Evolutionary conservation across 2,113 vertebrate species (phyloP), one percentile per base, ranked within the genome.

Genomic region (Daphoenositta chrysoptera): DNA sequence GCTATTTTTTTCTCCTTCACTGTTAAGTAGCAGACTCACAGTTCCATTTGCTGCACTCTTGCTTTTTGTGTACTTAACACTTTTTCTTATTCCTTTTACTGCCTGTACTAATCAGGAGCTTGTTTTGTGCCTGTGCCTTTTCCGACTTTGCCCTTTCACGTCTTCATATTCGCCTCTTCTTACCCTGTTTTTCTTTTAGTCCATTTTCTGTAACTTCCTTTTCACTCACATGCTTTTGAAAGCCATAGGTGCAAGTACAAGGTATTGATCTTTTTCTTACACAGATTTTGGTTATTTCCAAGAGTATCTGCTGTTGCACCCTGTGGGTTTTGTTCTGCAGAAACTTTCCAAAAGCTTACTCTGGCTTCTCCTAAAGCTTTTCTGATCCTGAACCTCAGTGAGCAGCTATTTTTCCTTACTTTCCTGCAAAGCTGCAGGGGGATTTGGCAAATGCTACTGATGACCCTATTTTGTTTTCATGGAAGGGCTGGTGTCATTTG

Each of bases 31-130:
- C 86, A 95, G 87, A 91, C 76, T 93, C 94, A 53, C 30, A 64
- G 87, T 83, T 96, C 92, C 94, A 97, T 97, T 97, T 97, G 88
- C 95, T 87, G 84, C 61, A 85, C 89, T 96, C 83, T 64, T 71
- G 81, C 93, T 96, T 97, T 95, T 95, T 91, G 86, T 93, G 95
- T 91, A 91, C 94, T 95, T 97, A 87, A 96, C 94, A 92, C 90
- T 87, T 89, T 65, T 79, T 77, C 86, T 88, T 92, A 91, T 33
- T 91, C 91, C 89, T 93, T 86, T 95, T 83, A 86, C 82, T 88
- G 81, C 76, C 90, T 87, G 94, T 91, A 73, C 86, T 97, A 96
- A 97, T 97, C 96, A 96, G 93, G 76, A 65, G 79, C 73, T 93
- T 91, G 96, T 96, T 97, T 96, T 95, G 81, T 87, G 78, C 65